These are phyloP conservation scores for Sprattus sprattus DNA, from an alignment of 2,113 vertebrate genomes.

Conservation along the genomic window DNA sequence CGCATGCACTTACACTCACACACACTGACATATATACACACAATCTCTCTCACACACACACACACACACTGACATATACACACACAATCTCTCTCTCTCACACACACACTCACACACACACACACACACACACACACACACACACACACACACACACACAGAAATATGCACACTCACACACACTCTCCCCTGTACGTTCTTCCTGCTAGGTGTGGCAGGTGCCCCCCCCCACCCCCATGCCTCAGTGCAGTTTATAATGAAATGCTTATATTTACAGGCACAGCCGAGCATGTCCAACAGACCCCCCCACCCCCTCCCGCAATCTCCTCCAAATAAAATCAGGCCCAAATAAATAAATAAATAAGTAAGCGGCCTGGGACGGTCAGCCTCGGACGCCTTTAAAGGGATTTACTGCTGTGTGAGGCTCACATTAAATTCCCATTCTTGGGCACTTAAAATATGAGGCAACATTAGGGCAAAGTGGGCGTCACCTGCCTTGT, in stretches of 20 bases:
- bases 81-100: too few relatives aligned
- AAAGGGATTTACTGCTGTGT: constrained; percentile 94
- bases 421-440: constrained; percentile 96
- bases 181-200: constrained; percentile 68
- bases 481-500: constrained; percentile 64
- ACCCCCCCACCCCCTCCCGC: constrained; percentile 77
- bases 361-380: constrained; percentile 78
- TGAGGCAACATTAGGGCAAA: constrained; percentile 81
- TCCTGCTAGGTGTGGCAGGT: constrained; percentile 69
- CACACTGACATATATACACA: not conserved
- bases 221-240: constrained; percentile 72
- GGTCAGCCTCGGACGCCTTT: constrained; percentile 86
- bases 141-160: not conserved
- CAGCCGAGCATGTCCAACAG: constrained; percentile 93
- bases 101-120: constrained; percentile 25
- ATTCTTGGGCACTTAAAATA: constrained; percentile 90
- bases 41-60: constrained; percentile 26
- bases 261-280: constrained; percentile 99
- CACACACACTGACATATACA: too few relatives aligned
- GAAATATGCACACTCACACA: constrained; percentile 49
- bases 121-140: not conserved
- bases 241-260: constrained; percentile 97
- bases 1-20: not conserved
- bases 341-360: constrained; percentile 80
- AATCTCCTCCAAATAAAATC: constrained; percentile 89